Evolutionary conservation across 30 jellyfish, hydroid and myxozoan genomes (phyloP), one percentile per base, ranked within the genome.

Genomic region (Sanderia malayensis): DNA sequence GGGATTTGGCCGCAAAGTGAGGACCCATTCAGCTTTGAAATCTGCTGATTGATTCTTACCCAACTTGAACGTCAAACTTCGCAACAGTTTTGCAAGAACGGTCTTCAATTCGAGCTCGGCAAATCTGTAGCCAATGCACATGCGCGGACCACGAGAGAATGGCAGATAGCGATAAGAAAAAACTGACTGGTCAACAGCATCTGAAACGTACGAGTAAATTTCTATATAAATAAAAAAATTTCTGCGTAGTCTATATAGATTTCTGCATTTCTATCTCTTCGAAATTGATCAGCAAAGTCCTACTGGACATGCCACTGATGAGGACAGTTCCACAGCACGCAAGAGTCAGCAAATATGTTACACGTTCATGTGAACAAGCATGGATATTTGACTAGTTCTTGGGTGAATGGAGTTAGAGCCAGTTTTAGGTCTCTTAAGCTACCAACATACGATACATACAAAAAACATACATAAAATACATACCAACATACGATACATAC

Each of bases 141-240:
- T 41, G 55, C 55, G 55, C 11, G 55, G 55, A 41, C 55, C 55
- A 41, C 55, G 55, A 41, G 55, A 41, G 55, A 41, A 41, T 8
- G 55, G 55, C 15, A 41, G 15, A 41, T 41, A 15, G 8, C 15
- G 55, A 15, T 41, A 41, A n/a, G n/a, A n/a, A n/a, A n/a, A n/a
- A n/a, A n/a, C n/a, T n/a, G n/a, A n/a, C n/a, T n/a, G n/a, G n/a
- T n/a, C n/a, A n/a, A n/a, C 55, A 41, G 11, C 55, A 41, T 41
- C 15, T 41, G 55, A 15, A 15, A 15, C 11, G 8, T 41, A 41
- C 15, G 8, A 15, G 8, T 41, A 15, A 6, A 6, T 8, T 41
- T 41, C 11, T 6, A 41, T 8, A 15, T 6, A 15, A 15, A 41
- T 6, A 15, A 41, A 41, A 6, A 41, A 41, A 8, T 41, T n/a